Evolutionary conservation across 1,140 invertebrate genomes (phyloP).

Genomic region (Chlorops oryzae): DNA sequence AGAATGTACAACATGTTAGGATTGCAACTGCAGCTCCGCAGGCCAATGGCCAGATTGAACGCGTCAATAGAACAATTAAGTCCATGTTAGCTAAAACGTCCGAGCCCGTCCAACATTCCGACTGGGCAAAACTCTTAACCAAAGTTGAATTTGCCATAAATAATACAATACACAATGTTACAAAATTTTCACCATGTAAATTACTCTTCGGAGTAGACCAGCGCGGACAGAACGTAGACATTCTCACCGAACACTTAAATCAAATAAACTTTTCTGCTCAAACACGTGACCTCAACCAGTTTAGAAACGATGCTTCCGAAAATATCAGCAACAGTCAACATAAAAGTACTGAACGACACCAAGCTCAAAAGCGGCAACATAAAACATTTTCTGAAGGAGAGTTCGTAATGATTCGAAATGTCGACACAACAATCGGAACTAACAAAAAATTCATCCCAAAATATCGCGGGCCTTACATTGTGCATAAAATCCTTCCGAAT

Average conservation of each 20-base stretch:
- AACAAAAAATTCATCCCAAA: constrained; percentile 8
- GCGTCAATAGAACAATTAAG: not conserved
- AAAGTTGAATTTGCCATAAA: constrained; percentile 10
- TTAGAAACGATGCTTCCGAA: too few species aligned
- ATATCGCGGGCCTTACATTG: constrained; percentile 2
- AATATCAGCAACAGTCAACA: too few species aligned
- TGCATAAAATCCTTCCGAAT: constrained; percentile 1
- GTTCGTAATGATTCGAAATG: constrained; percentile 5
- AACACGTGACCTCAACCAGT: too few species aligned
- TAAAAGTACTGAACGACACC: not conserved
- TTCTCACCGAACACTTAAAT: constrained; percentile 4
- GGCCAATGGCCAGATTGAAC: constrained; percentile 4
- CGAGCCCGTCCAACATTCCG: too few species aligned
- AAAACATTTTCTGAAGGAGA: constrained; percentile 1
- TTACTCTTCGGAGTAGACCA: constrained; percentile 4
- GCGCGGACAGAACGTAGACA: not conserved
- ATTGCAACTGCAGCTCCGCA: not conserved
- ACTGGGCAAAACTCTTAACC: constrained; percentile 4
- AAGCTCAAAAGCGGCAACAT: not conserved
- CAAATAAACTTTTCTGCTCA: too few species aligned
- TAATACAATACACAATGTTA: not conserved
- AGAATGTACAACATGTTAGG: constrained; percentile 3
- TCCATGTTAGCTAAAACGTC: too few species aligned
- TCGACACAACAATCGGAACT: constrained; percentile 2
- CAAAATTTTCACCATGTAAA: constrained; percentile 1